Evolutionary conservation across 2,888 invertebrate species (phyloP), one percentile per base, ranked within the genome.

Genomic region (Molorchus minor): DNA sequence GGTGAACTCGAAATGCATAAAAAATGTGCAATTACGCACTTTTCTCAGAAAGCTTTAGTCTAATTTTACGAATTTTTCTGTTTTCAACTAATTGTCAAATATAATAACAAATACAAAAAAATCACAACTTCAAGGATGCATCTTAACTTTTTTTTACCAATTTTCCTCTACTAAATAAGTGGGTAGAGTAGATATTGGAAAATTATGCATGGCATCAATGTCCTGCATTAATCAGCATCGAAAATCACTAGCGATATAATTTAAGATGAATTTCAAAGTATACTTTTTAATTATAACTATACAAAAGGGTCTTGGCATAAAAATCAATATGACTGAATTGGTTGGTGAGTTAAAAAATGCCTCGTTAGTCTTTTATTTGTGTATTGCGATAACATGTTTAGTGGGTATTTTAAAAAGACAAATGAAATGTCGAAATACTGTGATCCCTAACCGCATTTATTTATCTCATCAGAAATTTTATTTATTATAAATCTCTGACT

Each of bases 391-490:
- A n/a, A 10, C 12, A n/a, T 3, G 12, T 7, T 7, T 33, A 33
- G 7, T 3, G 7, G 10, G 33, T 33, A 12, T 33, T 25, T 25
- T 25, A 25, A 16, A 16, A 13, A 15, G 10, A 5, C 1, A 29
- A 44, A 15, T 4, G 29, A 25, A 13, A 12, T 8, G 12, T 19
- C 17, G 29, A 52, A 15, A 29, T 30, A 25, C 51, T 52, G 51
- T 52, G 51, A 52, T 52, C n/a, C n/a, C 4, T 21, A 52, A 41
- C 41, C 16, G 51, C 51, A 52, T 52, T 52, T 52, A 52, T 25
- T n/a, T 45, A n/a, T 30, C 33, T 33, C 33, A 33, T 33, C 33
- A 33, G 12, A 8, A 25, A 25, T 25, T 33, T n/a, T n/a, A 33
- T n/a, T 33, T n/a, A 10, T n/a, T 33, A 33, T 33, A 3, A 10